Base-by-base conservation (phyloP, 2,797 vertebrate species). In the Rousettus madagascariensis region DNA sequence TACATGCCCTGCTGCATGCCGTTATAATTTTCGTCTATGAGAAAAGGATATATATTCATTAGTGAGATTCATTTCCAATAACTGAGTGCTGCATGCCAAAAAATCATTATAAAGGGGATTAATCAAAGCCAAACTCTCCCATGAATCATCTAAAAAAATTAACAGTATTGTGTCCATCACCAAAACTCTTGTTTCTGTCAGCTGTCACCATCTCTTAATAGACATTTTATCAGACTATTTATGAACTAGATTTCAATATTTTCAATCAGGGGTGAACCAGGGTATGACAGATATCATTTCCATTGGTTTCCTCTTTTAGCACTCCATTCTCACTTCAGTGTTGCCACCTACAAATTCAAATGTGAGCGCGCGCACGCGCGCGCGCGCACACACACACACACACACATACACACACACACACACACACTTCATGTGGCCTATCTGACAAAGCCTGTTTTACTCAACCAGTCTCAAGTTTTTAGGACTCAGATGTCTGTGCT, bases 41-140 rank as follows among this genome's bases (percentile, higher is more conserved):
- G 17, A 46, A 83, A 93, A 82, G n/a, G 30, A 17, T 24, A 33
- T 85, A 91, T 91, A 95, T 84, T 84, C 61, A 38, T 88, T 96
- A n/a, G 87, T 96, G 71, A 89, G 78, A 96, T 97, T 97, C 94
- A 96, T 96, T 97, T 97, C 55, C 96, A 83, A 96, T 97, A 97
- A 97, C 96, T 97, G 75, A 66, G 71, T 95, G 20, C 94, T 96
- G 97, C 95, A 95, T 97, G 95, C 85, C 90, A 83, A 97, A 97
- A 95, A 96, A 98, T 97, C 96, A 98, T 97, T 96, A 96, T 86
- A 97, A 97, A 96, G 85, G 20, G 78, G 95, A 97, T 79, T 97
- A 97, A 97, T 90, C 68, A 96, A 98, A 86, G 86, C 85, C 68
- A 80, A 19, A 86, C 19, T 30, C 85, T 97, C 93, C 92, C 90